Conservation (phyloP, 1,140 invertebrate genomes). For the Cotesia chilonis region DNA sequence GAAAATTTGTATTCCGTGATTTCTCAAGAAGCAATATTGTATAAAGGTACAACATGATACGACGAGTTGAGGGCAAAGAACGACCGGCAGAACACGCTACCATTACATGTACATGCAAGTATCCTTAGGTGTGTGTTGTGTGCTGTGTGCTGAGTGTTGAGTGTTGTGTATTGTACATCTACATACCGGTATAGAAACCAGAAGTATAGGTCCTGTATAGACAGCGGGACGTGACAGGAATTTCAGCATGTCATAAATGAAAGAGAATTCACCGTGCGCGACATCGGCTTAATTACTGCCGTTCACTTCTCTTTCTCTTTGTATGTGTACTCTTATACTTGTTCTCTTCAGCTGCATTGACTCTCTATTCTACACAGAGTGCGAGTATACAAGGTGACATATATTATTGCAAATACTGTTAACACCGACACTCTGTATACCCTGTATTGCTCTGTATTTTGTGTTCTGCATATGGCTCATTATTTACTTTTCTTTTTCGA, state of each 20-base stretch:
- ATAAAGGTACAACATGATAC: constrained; percentile 9
- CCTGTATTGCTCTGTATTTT: too few species aligned
- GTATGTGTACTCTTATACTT: not conserved
- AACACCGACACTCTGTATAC: too few species aligned
- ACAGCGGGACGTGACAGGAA: constrained; percentile 37
- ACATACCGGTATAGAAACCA: too few species aligned
- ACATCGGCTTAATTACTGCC: constrained; percentile 38
- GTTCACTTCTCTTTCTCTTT: constrained; percentile 28
- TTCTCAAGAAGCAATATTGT: constrained; percentile 32
- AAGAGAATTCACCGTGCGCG: constrained; percentile 32
- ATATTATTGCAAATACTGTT: too few species aligned
- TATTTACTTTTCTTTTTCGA: too few species aligned
- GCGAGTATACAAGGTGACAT: too few species aligned
- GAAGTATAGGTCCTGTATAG: constrained; percentile 21
- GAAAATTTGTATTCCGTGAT: constrained; percentile 40
- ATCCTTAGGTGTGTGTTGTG: too few species aligned
- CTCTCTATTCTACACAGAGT: too few species aligned
- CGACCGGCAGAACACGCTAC: constrained; percentile 34
- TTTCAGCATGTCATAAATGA: constrained; percentile 33
- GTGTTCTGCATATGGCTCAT: too few species aligned
- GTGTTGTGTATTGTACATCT: too few species aligned
- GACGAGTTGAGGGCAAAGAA: constrained; percentile 31
- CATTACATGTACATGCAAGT: constrained; percentile 15
- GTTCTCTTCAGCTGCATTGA: too few species aligned
- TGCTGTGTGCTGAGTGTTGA: too few species aligned